Evolutionary conservation across 2,888 invertebrate genomes (phyloP).

Genomic region (Aspidapion aeneum): DNA sequence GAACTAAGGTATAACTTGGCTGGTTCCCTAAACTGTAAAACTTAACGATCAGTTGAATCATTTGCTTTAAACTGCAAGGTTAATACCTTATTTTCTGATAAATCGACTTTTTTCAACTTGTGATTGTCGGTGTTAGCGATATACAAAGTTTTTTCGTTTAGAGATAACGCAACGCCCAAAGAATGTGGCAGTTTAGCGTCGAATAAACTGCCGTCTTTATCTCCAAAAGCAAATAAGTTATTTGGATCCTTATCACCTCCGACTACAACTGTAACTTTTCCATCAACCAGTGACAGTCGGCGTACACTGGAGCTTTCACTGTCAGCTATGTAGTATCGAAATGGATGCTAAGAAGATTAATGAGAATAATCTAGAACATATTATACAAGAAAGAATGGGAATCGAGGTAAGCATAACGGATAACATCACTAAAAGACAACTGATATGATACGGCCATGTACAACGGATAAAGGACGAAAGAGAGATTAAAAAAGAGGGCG

Average conservation of each 20-base stretch:
- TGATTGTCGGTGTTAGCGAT: constrained; percentile 93
- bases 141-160: constrained; percentile 59
- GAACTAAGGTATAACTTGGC: constrained; percentile 71
- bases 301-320: constrained; percentile 90
- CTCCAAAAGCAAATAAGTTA: constrained; percentile 89
- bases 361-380: no score
- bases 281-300: constrained; percentile 66
- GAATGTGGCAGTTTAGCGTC: constrained; percentile 89
- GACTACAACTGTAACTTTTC: constrained; percentile 77
- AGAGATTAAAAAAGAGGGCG: no score
- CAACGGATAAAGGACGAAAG: no score
- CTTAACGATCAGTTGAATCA: constrained; percentile 43
- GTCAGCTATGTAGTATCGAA: constrained; percentile 89
- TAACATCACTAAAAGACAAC: no score
- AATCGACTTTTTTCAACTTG: constrained; percentile 76
- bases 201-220: constrained; percentile 72
- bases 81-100: constrained; percentile 57
- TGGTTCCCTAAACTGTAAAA: constrained; percentile 69
- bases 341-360: no score
- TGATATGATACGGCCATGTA: no score
- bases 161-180: constrained; percentile 69
- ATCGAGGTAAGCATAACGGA: no score
- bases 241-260: constrained; percentile 84
- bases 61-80: constrained; percentile 54
- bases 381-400: no score